Evolutionary conservation across 2,797 vertebrate species (phyloP).

Genomic region (Zalophus californianus): DNA sequence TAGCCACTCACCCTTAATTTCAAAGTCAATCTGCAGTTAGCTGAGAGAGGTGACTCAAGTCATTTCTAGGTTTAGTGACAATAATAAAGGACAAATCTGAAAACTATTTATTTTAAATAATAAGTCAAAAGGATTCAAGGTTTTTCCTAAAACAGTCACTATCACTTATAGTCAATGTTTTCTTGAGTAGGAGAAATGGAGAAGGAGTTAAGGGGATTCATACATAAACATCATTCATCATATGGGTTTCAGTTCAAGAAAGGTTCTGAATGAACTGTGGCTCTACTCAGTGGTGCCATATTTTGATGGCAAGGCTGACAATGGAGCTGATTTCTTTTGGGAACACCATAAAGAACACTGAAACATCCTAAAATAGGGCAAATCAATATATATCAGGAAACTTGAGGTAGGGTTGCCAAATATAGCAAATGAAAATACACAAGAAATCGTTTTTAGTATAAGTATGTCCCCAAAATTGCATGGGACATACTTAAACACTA

Average conservation of each 20-base stretch:
- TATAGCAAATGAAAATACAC: background rate
- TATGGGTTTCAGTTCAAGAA: accelerated
- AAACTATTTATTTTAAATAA: background rate
- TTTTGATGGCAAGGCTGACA: background rate
- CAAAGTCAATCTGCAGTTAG: background rate
- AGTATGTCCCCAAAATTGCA: background rate
- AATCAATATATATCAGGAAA: background rate
- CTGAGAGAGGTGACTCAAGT: background rate
- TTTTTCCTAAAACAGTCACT: background rate
- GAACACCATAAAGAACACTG: background rate
- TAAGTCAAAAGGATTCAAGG: background rate
- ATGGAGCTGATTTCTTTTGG: background rate
- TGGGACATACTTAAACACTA: background rate
- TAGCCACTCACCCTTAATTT: background rate
- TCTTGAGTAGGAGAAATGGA: background rate
- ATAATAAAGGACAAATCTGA: background rate
- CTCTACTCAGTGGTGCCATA: background rate
- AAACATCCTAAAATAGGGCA: background rate
- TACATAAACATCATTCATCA: accelerated
- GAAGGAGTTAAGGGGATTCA: no score
- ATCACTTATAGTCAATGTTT: background rate
- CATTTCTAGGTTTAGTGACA: background rate
- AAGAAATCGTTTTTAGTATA: background rate
- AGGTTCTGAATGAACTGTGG: accelerated
- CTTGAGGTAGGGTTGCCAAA: background rate